A percentile compares a stretch with the other conserved stretches of the same genome.
These are phyloP conservation scores for Indicator maculatus DNA, from an alignment of 2,113 vertebrate genomes.

Conservation along the genomic window DNA sequence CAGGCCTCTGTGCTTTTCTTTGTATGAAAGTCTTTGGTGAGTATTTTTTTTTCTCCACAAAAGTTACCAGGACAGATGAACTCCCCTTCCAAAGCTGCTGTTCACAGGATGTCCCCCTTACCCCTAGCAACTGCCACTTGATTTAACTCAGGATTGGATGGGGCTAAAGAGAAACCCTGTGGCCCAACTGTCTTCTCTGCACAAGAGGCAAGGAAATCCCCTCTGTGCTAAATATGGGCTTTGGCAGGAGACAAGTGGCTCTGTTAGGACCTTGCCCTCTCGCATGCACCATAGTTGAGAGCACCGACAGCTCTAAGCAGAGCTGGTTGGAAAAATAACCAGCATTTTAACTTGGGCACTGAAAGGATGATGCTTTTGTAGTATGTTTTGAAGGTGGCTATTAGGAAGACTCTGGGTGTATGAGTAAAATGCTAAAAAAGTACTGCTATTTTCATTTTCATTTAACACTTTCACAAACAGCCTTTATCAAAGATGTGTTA, in stretches of 20 bases:
- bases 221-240: conserved; percentile 36
- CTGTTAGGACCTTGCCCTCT: background rate
- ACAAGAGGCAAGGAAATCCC: conserved; percentile 50
- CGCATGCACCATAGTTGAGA: background rate
- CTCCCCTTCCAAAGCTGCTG: background rate
- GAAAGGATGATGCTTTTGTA: background rate
- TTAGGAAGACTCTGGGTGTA: background rate
- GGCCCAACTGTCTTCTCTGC: conserved; percentile 17
- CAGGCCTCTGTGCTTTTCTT: background rate
- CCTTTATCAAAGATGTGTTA: background rate
- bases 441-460: background rate
- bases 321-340: background rate
- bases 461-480: background rate
- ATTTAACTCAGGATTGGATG: background rate
- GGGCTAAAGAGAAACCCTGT: background rate
- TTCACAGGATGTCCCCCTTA: background rate
- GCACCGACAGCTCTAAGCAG: background rate
- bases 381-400: background rate
- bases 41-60: background rate
- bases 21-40: background rate
- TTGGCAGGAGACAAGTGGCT: background rate
- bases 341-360: background rate
- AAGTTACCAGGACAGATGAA: background rate
- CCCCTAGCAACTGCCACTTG: background rate
- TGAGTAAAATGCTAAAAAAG: background rate